Percentiles rank a stretch among this genome's conserved stretches.
Evolutionary conservation across 2,113 vertebrate genomes (phyloP).

Genomic region (Perognathus longimembris): DNA sequence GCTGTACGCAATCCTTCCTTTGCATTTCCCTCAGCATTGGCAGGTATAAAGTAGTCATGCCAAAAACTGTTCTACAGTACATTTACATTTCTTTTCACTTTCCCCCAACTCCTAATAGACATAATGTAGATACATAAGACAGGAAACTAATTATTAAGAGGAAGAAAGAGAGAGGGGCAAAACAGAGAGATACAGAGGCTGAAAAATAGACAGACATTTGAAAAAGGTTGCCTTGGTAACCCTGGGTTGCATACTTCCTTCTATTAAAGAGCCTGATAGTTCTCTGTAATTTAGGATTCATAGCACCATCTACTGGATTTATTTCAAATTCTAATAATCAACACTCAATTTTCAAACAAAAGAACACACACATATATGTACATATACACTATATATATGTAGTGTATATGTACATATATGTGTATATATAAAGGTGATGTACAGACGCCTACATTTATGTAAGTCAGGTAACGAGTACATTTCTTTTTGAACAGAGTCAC

Average conservation of each 20-base stretch:
- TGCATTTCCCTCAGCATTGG: not conserved
- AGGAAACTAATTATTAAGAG: not conserved
- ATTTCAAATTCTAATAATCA: conserved; percentile 2
- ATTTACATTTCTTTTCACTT: not conserved
- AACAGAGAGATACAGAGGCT: no score
- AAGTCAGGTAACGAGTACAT: no score
- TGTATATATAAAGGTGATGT: no score
- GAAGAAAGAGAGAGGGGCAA: not conserved
- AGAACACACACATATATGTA: no score
- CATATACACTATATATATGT: no score
- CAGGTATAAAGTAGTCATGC: not conserved
- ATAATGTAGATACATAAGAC: not conserved
- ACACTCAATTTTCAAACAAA: not conserved
- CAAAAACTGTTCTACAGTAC: not conserved
- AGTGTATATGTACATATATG: no score
- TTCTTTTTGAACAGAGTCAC: no score
- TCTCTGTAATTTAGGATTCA: conserved; percentile 11
- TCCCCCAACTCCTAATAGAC: not conserved
- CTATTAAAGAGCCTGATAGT: not conserved
- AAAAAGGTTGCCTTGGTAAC: conserved; percentile 18
- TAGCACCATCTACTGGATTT: conserved; percentile 73
- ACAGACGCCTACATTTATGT: no score
- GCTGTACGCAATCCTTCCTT: not conserved
- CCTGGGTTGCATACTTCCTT: not conserved
- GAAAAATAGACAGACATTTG: not conserved